Conservation (phyloP, 2,888 invertebrate species). For the Lepidocyrtinus sp. region DNA sequence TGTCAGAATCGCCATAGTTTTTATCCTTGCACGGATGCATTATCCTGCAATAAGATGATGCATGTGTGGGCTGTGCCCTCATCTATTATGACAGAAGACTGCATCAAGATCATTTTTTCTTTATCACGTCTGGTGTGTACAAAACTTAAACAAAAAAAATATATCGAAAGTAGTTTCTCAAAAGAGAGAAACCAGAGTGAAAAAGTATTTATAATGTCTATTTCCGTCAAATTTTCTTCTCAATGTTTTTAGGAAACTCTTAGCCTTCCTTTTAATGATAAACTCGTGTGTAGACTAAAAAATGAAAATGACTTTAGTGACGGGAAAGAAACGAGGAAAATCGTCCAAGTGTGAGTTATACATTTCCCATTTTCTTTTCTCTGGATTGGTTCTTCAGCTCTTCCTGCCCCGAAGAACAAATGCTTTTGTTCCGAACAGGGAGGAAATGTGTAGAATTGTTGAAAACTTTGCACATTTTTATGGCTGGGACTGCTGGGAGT, state of each 20-base stretch:
- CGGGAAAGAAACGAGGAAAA: conserved; percentile 1
- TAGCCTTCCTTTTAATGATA: background rate
- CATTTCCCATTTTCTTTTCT: background rate
- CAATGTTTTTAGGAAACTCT: background rate
- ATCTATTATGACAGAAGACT: background rate
- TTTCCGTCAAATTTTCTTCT: conserved; percentile 7
- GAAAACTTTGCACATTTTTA: no score
- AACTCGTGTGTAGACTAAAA: background rate
- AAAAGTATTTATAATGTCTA: background rate
- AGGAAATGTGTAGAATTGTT: no score
- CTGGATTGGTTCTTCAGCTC: background rate
- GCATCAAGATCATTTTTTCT: background rate
- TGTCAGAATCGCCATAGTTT: no score
- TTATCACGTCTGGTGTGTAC: background rate
- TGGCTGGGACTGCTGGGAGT: no score
- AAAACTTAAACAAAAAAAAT: no score
- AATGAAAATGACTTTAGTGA: conserved; percentile 7
- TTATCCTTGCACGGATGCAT: no score
- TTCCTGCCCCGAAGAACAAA: background rate
- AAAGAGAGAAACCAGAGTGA: background rate
- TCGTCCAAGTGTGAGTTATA: conserved; percentile 1
- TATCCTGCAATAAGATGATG: no score
- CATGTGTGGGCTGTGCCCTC: background rate
- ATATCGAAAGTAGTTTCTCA: no score
- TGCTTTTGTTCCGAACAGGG: no score